Evolutionary conservation across 2,888 invertebrate genomes (phyloP).

Genomic region (Drosophila seclusa): DNA sequence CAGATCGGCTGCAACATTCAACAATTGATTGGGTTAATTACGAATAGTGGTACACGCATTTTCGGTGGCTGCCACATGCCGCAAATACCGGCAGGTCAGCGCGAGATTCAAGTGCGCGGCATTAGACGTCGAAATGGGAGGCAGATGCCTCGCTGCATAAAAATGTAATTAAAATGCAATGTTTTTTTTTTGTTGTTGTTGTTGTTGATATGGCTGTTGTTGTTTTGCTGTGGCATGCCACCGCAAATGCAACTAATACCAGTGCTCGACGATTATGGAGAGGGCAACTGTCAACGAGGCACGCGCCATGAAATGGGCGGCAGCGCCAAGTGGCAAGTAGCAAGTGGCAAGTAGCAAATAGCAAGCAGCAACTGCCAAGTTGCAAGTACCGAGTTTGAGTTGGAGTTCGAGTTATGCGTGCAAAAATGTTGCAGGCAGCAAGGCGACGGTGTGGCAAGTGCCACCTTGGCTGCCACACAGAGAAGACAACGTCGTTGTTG

Average conservation of each 20-base stretch:
- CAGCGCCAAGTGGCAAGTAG: slow-evolving; percentile 24
- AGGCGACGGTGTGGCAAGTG: slow-evolving; percentile 31
- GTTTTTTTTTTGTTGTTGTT: background rate
- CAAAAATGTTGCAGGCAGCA: slow-evolving; percentile 73
- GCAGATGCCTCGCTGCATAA: slow-evolving; percentile 35
- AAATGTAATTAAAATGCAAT: slow-evolving; percentile 52
- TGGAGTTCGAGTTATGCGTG: slow-evolving; percentile 76
- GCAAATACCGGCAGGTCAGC: slow-evolving; percentile 13
- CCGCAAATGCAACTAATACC: slow-evolving; percentile 38
- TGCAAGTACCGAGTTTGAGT: slow-evolving; percentile 37
- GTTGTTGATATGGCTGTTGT: slow-evolving; percentile 5
- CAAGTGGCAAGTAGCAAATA: slow-evolving; percentile 19
- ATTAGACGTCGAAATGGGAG: slow-evolving; percentile 42
- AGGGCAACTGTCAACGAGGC: slow-evolving; percentile 51
- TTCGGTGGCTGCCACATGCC: slow-evolving; percentile 19
- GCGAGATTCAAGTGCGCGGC: slow-evolving; percentile 50
- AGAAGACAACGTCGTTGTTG: slow-evolving; percentile 6
- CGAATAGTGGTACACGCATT: slow-evolving; percentile 18
- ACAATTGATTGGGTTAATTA: slow-evolving; percentile 67
- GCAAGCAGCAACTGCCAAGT: slow-evolving; percentile 10
- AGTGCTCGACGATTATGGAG: slow-evolving; percentile 50
- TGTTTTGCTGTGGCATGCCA: slow-evolving; percentile 32
- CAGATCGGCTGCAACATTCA: slow-evolving; percentile 27
- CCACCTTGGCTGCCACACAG: slow-evolving; percentile 55
- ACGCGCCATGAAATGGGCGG: slow-evolving; percentile 60